Conservation (phyloP, 2,797 vertebrate genomes). For the Myiothlypis coronata region DNA sequence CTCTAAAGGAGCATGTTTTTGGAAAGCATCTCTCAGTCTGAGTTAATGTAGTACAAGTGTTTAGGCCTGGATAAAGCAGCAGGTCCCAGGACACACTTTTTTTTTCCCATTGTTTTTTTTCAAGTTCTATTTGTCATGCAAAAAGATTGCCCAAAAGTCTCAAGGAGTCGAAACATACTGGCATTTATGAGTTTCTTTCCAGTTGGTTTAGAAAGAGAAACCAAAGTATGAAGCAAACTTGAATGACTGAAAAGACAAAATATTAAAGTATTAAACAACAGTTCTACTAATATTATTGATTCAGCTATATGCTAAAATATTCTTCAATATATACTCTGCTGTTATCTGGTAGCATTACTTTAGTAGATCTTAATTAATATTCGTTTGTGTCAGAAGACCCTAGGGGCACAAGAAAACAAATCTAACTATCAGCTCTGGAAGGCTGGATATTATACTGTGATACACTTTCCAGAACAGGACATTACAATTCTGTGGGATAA, state of each 20-base stretch:
- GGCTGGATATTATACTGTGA: conserved; percentile 89
- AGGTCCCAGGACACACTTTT: not conserved
- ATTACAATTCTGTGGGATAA: conserved; percentile 95
- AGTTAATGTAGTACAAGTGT: not conserved
- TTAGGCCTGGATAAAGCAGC: not conserved
- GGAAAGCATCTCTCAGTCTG: not conserved
- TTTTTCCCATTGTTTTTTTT: not conserved
- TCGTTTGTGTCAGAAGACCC: conserved; percentile 54
- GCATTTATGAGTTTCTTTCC: not conserved
- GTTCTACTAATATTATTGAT: not conserved
- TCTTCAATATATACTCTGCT: not conserved
- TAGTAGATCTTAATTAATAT: not conserved
- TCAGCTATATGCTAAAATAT: not conserved
- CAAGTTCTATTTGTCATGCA: not conserved
- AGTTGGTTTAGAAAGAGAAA: not conserved
- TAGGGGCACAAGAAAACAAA: conserved; percentile 69
- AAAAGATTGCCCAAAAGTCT: not conserved
- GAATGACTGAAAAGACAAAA: not conserved
- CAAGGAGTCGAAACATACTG: not conserved
- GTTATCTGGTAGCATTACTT: not conserved
- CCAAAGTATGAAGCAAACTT: not conserved
- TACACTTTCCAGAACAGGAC: conserved; percentile 89
- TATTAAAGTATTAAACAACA: not conserved
- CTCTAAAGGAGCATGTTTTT: not conserved
- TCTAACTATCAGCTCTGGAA: conserved; percentile 91